phyloP scores from a whole-genome alignment of 2,888 invertebrate genomes.

The Bellardia pandia region DNA sequence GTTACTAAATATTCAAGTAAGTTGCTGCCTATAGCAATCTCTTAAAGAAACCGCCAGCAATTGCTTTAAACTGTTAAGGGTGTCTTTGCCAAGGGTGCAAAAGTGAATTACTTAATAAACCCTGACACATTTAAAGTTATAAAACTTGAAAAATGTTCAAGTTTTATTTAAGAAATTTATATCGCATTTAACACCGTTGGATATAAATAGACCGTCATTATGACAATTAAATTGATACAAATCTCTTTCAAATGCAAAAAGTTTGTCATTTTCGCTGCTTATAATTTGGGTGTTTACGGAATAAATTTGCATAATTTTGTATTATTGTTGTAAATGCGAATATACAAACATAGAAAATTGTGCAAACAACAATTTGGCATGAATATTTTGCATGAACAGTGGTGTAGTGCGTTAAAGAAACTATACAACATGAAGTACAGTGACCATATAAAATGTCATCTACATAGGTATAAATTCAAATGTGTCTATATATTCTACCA shows the following conservation, averaged over 20 bases:
- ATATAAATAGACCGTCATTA: neutral
- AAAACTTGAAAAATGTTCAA: slow-evolving; percentile 26
- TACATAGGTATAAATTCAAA: too few relatives aligned
- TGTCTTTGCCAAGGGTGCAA: neutral
- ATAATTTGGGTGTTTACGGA: neutral
- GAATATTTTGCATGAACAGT: neutral
- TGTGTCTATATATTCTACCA: too few relatives aligned
- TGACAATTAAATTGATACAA: slow-evolving; percentile 63
- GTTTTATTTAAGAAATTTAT: slow-evolving; percentile 38
- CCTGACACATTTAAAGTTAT: slow-evolving; percentile 4
- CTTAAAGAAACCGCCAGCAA: slow-evolving; percentile 29
- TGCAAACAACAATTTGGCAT: neutral
- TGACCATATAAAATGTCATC: too few relatives aligned
- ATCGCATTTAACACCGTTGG: slow-evolving; percentile 57
- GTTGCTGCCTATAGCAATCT: neutral
- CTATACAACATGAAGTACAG: too few relatives aligned
- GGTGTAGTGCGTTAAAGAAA: too few relatives aligned
- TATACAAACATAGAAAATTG: neutral
- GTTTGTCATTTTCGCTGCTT: neutral
- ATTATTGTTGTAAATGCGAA: neutral
- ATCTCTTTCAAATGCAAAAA: slow-evolving; percentile 37
- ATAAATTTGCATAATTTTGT: slow-evolving; percentile 26
- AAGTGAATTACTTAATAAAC: slow-evolving; percentile 39
- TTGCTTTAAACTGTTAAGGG: slow-evolving; percentile 44
- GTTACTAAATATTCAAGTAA: neutral